Evolutionary conservation across 2,797 vertebrate genomes (phyloP), one percentile per base, ranked within the genome.

Genomic region (Galagoides demidoff): DNA sequence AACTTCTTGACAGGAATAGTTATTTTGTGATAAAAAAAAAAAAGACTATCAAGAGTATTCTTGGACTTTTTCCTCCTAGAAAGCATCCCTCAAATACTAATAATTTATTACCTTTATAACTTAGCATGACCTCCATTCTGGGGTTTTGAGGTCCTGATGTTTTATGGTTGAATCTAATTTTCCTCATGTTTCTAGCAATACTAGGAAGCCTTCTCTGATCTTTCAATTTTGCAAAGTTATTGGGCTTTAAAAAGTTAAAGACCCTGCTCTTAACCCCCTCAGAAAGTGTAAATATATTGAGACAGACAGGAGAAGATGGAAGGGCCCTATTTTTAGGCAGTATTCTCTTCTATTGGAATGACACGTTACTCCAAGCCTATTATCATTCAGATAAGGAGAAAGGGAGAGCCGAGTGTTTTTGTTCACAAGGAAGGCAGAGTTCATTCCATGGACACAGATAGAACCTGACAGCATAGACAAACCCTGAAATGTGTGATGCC

Each of bases 401-500:
- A 87, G 1, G 61, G 93, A 94, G 97, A 93, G 85, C 9, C 64
- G 88, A 45, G 23, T 34, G 70, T 89, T 89, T 70, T 92, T 86
- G 94, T 90, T 55, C 63, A 91, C 73, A 96, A 96, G 90, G 63
- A 97, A 63, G 59, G 91, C 79, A 92, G 64, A 87, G 57, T 81
- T 96, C 89, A 0, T 85, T 96, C 85, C 59, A 63, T 37, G 45
- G 19, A 97, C 22, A 16, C 13, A 91, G 82, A 97, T 97, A 96
- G 74, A 97, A 95, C 27, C 71, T 97, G 92, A 95, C 97, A 98
- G 94, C 93, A 73, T 63, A 90, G 98, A 95, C 55, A 97, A 77
- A 91, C 87, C 95, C 63, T 96, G 78, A 92, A 73, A 22, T 96
- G 90, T 92, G 29, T 77, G 89, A 95, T 93, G 93, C 79, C 78